Base-by-base conservation (phyloP, 2,888 invertebrate species). In the Drosophila subquinaria region DNA sequence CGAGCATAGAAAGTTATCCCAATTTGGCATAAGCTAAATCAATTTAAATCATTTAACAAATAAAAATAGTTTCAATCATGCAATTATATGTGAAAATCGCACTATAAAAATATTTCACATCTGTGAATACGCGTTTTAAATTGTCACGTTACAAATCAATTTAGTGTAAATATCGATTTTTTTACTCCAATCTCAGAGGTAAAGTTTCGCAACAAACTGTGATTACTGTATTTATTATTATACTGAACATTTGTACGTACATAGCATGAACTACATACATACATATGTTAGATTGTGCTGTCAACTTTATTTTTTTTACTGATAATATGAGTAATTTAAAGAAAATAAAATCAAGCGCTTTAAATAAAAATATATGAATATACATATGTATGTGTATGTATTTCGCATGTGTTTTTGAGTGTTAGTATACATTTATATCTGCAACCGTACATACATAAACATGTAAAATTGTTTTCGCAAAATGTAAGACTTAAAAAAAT, bases 111-210 rank as follows among this genome's bases (percentile, higher is more conserved):
- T 13, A 9, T 23, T 5, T 8, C n/a, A 50, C 30, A 40, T 50
- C 36, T 27, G 48, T 57, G 27, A 3, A n/a, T 10, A 20, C 9
- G 50, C 13, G 35, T 36, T 53, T 45, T 15, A 15, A 13, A 13
- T 61, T 15, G 11, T 23, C 20, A 42, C 23, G 27, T 33, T 42
- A 42, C n/a, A 33, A 20, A 11, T 17, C 38, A 42, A 42, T 36
- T 35, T 33, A 30, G 68, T 68, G 50, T 36, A 50, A 68, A 67
- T 67, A 68, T 68, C 68, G 68, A 68, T 68, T 68, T 67, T 64
- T 33, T 55, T 45, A 67, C 55, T 55, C 48, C 48, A 55, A 48
- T 66, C 67, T 55, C 40, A 55, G 48, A 67, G 68, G 68, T 67
- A 55, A 66, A 64, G 47, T 51, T 61, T 61, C 35, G 52, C 61